Percentiles rank a stretch among this genome's conserved stretches.
These are phyloP conservation scores for Ctenodactylus gundi DNA, from an alignment of 2,113 vertebrate species.

Conservation along the genomic window DNA sequence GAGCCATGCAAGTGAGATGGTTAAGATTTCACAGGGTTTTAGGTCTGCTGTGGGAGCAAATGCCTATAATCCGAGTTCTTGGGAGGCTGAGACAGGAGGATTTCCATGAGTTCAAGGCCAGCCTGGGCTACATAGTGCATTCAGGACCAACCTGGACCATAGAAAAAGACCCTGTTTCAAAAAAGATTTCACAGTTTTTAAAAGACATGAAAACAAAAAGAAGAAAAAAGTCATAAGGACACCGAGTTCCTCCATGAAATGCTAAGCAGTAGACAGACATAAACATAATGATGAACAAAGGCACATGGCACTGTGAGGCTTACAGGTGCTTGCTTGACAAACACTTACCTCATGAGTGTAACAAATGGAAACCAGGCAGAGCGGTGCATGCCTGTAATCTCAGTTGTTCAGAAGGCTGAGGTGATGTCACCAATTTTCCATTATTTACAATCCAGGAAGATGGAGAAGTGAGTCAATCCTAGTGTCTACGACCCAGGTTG, in stretches of 20 bases:
- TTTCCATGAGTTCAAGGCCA: no score
- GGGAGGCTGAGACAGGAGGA: no score
- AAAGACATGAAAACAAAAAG: not conserved
- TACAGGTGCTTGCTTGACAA: not conserved
- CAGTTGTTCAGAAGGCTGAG: not conserved
- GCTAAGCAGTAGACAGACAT: not conserved
- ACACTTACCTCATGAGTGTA: not conserved
- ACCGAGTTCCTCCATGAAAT: conserved; percentile 13
- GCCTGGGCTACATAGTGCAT: no score
- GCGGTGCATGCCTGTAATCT: not conserved
- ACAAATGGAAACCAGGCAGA: not conserved
- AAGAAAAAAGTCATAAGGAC: not conserved
- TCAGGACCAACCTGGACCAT: no score
- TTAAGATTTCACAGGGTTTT: not conserved
- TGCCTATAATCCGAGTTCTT: no score
- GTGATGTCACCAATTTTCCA: not conserved
- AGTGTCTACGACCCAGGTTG: not conserved
- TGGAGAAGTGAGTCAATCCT: not conserved
- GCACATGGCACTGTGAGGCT: not conserved
- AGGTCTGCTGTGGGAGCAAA: no score
- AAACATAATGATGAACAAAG: not conserved
- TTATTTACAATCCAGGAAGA: conserved; percentile 2
- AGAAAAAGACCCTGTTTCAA: no score
- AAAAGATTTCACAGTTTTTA: not conserved
- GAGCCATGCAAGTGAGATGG: not conserved